Evolutionary conservation across 2,113 vertebrate species (phyloP).

Genomic region (Platysternon megacephalum): DNA sequence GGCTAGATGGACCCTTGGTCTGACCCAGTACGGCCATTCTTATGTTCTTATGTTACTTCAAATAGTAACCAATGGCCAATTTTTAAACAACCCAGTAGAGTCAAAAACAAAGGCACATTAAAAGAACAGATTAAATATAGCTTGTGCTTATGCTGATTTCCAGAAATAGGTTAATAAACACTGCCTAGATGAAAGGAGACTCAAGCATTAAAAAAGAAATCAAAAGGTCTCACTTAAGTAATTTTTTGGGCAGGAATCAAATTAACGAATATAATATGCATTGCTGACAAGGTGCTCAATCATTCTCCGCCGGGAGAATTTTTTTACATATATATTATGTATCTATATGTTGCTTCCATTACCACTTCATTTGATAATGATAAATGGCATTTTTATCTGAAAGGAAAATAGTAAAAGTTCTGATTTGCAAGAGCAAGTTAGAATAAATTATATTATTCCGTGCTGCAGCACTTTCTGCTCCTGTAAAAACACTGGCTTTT

Average conservation of each 20-base stretch:
- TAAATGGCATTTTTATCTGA: constrained; percentile 77
- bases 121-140: constrained; percentile 64
- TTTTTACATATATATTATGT: constrained; percentile 39
- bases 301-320: constrained; percentile 67
- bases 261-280: constrained; percentile 78
- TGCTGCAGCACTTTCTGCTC: constrained; percentile 68
- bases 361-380: constrained; percentile 77
- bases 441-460: constrained; percentile 72
- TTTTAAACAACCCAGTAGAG: neutral
- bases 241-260: constrained; percentile 83
- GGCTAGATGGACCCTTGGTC: too few species aligned
- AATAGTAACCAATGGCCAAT: neutral
- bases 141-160: constrained; percentile 61
- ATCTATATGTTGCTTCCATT: constrained; percentile 73
- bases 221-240: constrained; percentile 82
- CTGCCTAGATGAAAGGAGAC: constrained; percentile 69
- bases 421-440: constrained; percentile 77
- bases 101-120: neutral
- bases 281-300: constrained; percentile 81
- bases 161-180: constrained; percentile 76
- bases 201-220: constrained; percentile 76
- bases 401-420: constrained; percentile 76
- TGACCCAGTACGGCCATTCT: too few species aligned
- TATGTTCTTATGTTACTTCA: neutral
- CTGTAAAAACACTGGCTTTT: constrained; percentile 60